These are phyloP conservation scores for Bettongia penicillata DNA, from an alignment of 2,113 vertebrate genomes.

Conservation along the genomic window DNA sequence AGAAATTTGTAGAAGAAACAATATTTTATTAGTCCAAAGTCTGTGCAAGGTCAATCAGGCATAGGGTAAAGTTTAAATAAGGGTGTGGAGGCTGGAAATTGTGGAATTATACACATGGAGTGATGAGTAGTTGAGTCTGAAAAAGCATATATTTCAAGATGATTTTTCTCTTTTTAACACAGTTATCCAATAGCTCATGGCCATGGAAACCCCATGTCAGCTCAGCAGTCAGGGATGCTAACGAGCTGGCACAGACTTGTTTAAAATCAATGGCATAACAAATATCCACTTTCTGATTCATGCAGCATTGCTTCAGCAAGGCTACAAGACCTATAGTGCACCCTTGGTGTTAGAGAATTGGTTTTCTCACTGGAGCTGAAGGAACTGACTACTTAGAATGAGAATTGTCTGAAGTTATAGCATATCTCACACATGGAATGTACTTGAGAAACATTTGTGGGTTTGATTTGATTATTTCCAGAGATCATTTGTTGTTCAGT, in stretches of 20 bases:
- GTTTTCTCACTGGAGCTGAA: neutral
- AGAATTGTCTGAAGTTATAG: neutral
- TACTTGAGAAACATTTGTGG: slow-evolving; percentile 59
- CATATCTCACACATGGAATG: slow-evolving; percentile 6
- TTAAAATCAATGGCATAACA: slow-evolving; percentile 42
- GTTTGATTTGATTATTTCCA: slow-evolving; percentile 65
- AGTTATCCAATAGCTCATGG: slow-evolving; percentile 1
- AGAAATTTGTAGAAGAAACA: neutral
- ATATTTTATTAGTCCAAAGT: neutral
- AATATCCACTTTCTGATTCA: slow-evolving; percentile 9
- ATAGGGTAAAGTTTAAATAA: neutral
- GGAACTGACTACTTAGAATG: neutral
- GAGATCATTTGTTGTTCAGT: slow-evolving; percentile 72
- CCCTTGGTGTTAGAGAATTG: neutral
- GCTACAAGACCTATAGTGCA: neutral
- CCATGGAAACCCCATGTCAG: slow-evolving; percentile 33
- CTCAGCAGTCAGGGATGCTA: slow-evolving; percentile 51
- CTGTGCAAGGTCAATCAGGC: neutral
- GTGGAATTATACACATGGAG: neutral
- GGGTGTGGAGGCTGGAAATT: neutral
- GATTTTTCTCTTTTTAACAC: slow-evolving; percentile 50
- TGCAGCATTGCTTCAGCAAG: slow-evolving; percentile 2
- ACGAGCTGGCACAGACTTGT: slow-evolving; percentile 34
- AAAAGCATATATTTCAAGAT: slow-evolving; percentile 19
- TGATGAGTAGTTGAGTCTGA: neutral